Base-by-base conservation (phyloP, 2,888 invertebrate genomes). In the Meiosimyza platycephala region DNA sequence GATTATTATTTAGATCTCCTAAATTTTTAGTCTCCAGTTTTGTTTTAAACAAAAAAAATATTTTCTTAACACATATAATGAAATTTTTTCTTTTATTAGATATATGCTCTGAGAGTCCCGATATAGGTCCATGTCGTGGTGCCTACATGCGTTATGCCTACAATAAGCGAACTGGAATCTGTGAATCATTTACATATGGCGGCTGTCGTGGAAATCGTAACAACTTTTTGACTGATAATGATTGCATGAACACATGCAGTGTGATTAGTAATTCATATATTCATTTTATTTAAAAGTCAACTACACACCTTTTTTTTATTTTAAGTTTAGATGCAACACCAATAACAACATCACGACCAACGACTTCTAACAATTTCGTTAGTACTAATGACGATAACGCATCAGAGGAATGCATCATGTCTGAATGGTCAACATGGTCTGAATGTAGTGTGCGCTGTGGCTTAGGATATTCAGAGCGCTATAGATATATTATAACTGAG, bases 161-260 rank as follows among this genome's bases (percentile, higher is more conserved):
- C 89, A 93, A 94, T 83, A 86, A 91, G 0, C 87, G 88, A 70
- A 92, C 92, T 82, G 90, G 92, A 72, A 93, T 91, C 88, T 99
- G 99, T 86, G 90, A 93, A 72, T 91, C 94, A 71, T 99, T 99
- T 88, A 90, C 90, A 71, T 99, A 95, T 88, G 95, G 97, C 55
- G 95, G 95, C 59, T 95, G 95, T 79, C 90, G 96, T 73, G 98
- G 98, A 55, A 97, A 95, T 87, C 90, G 92, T 81, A 98, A 98
- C 88, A 97, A 96, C 88, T 98, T 98, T 89, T 90, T 94, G 75
- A 92, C 93, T 15, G 90, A 90, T 78, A 90, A 92, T 47, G 95
- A 95, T 82, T 97, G 97, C 83, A 89, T 90, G 78, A 89, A 88
- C 78, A 91, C 93, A 9, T 96, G 96, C 84, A 79, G 76, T 40